Evolutionary conservation across 2,797 vertebrate species (phyloP).

Genomic region (Arnoldichthys spilopterus): DNA sequence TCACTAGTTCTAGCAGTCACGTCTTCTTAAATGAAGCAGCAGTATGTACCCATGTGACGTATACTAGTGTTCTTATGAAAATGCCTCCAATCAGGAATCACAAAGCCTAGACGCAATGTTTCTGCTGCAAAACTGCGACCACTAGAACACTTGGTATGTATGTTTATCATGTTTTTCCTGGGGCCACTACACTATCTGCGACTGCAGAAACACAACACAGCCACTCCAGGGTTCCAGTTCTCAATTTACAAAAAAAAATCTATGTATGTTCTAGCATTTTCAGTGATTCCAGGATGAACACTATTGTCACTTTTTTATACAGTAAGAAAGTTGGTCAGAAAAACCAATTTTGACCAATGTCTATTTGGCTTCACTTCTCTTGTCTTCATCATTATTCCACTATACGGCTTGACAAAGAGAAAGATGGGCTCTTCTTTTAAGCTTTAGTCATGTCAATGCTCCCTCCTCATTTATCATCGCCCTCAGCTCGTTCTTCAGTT

Average conservation of each 20-base stretch:
- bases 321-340: background rate
- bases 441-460: background rate
- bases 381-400: background rate
- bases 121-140: background rate
- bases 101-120: background rate
- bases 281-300: background rate
- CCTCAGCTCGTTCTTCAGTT: background rate
- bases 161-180: background rate
- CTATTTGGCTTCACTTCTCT: background rate
- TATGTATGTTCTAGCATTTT: background rate
- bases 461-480: background rate
- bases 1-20: no score
- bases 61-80: background rate
- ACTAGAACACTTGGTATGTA: background rate
- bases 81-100: background rate
- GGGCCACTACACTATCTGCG: background rate
- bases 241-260: background rate
- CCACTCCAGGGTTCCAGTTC: background rate
- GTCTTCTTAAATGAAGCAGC: no score
- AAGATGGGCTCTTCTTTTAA: background rate
- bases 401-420: background rate
- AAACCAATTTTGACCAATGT: background rate
- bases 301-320: background rate
- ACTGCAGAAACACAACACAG: background rate
- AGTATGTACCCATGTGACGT: background rate